A percentile compares a stretch with the other conserved stretches of the same genome.
phyloP scores from a whole-genome alignment of 2,797 vertebrate species.

The Odontamblyopus rebecca region DNA sequence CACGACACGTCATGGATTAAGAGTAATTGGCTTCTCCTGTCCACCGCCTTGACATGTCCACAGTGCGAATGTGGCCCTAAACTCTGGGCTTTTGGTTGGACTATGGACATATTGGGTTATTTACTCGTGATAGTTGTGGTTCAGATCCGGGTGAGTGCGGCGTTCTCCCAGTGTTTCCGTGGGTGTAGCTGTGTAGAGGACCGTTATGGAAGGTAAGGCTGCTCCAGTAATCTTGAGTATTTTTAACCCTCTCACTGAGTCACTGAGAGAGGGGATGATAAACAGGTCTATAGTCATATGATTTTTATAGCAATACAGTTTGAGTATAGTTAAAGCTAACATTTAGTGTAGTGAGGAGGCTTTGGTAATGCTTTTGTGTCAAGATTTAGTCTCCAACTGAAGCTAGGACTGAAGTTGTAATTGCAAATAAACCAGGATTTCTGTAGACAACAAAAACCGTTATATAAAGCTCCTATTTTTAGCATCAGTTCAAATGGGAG shows the following conservation, averaged over 20 bases:
- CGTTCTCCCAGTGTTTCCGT: constrained; percentile 74
- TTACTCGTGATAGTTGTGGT: constrained; percentile 76
- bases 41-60: constrained; percentile 66
- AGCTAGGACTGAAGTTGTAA: neutral
- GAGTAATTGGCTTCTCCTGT: constrained; percentile 64
- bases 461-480: neutral
- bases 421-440: neutral
- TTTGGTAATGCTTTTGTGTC: neutral
- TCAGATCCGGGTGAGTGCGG: constrained; percentile 44
- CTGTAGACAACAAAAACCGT: neutral
- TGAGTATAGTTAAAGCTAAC: neutral
- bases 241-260: constrained; percentile 29
- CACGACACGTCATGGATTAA: constrained; percentile 63
- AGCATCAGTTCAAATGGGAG: too few relatives aligned
- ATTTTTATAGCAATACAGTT: neutral
- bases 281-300: too few relatives aligned
- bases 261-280: constrained; percentile 11
- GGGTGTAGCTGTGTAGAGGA: constrained; percentile 87
- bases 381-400: neutral
- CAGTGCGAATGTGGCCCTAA: constrained; percentile 68
- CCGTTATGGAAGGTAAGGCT: constrained; percentile 86
- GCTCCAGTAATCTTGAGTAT: constrained; percentile 18
- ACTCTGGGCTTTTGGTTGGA: constrained; percentile 67
- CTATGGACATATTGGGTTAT: constrained; percentile 81
- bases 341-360: neutral